Percentiles rank a stretch among this genome's conserved stretches.
phyloP scores from a whole-genome alignment of 2,888 invertebrate genomes.

The Machimus rusticus region DNA sequence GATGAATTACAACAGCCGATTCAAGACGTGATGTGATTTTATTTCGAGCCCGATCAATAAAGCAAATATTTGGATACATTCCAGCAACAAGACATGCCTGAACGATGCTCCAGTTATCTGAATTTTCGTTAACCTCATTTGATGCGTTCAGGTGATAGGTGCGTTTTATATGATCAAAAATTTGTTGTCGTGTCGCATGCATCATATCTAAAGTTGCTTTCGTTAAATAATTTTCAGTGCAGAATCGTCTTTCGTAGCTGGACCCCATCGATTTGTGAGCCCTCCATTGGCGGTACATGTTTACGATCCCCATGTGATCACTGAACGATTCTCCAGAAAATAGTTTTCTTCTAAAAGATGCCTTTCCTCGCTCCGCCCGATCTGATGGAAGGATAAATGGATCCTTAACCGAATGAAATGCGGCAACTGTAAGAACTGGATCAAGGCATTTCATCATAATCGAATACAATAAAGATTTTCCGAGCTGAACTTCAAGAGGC shows the following conservation, averaged over 20 bases:
- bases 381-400: constrained; percentile 80
- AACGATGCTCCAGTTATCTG: constrained; percentile 88
- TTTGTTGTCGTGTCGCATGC: constrained; percentile 80
- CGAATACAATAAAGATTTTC: constrained; percentile 90
- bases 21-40: constrained; percentile 72
- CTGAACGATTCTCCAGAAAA: constrained; percentile 81
- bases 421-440: constrained; percentile 89
- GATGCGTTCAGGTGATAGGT: constrained; percentile 57
- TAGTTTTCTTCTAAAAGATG: constrained; percentile 70
- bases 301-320: constrained; percentile 87
- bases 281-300: constrained; percentile 75
- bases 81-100: constrained; percentile 90
- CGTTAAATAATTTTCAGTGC: constrained; percentile 78
- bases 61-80: constrained; percentile 86
- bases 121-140: constrained; percentile 75
- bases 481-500: constrained; percentile 89
- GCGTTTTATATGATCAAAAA: constrained; percentile 81
- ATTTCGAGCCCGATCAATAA: constrained; percentile 71
- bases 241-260: constrained; percentile 71
- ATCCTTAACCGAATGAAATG: constrained; percentile 80
- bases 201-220: constrained; percentile 90
- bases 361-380: constrained; percentile 68
- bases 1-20: constrained; percentile 66
- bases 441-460: constrained; percentile 91
- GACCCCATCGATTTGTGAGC: constrained; percentile 64